phyloP scores from a whole-genome alignment of 2,113 vertebrate genomes.

The Acrocephalus kingi region DNA sequence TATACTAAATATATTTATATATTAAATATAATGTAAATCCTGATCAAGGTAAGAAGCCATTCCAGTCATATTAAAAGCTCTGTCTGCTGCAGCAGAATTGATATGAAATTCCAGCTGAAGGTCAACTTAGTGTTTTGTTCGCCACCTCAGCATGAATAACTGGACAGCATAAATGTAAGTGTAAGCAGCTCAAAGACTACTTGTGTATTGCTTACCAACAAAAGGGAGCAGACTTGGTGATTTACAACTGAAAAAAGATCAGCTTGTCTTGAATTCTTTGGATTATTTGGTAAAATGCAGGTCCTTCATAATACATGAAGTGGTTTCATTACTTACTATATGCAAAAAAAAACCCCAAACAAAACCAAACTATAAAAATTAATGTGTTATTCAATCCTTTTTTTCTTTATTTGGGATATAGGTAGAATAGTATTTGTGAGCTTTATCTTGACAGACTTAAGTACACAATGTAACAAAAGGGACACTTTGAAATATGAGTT shows the following conservation, averaged over 20 bases:
- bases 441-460: neutral
- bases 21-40: neutral
- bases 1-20: no score
- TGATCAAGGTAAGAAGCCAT: neutral
- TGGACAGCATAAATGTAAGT: neutral
- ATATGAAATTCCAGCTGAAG: accelerated
- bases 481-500: neutral
- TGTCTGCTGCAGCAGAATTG: neutral
- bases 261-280: neutral
- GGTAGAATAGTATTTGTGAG: neutral
- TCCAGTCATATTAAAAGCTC: neutral
- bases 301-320: neutral
- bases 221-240: neutral
- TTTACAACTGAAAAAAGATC: neutral
- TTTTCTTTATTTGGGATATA: neutral
- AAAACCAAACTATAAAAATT: neutral
- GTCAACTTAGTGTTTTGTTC: neutral
- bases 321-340: neutral
- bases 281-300: neutral
- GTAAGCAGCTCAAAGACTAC: neutral
- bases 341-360: neutral
- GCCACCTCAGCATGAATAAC: neutral
- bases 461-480: neutral
- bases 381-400: neutral
- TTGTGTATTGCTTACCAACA: neutral